Conservation (phyloP, 2,888 invertebrate genomes). For the Azorinus chamasolen region DNA sequence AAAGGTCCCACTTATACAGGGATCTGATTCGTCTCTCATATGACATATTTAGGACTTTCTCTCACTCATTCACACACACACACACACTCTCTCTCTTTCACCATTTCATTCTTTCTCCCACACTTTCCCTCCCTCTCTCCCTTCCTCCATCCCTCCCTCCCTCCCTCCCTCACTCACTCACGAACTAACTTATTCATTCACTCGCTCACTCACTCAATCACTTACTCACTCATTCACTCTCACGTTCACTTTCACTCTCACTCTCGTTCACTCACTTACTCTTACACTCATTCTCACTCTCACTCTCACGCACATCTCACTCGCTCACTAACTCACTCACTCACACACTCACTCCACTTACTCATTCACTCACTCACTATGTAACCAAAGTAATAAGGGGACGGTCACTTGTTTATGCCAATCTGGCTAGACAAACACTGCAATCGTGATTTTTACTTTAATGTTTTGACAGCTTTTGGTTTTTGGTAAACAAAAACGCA, state of each 20-base stretch:
- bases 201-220: conserved; percentile 1
- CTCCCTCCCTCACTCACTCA: not conserved
- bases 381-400: no score
- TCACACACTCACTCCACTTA: not conserved
- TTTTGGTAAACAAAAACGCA: no score
- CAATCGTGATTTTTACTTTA: no score
- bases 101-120: not conserved
- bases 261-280: not conserved
- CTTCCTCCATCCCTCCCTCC: not conserved
- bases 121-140: not conserved
- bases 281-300: not conserved
- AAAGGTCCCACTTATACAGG: no score
- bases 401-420: no score
- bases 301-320: not conserved
- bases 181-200: not conserved
- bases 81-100: not conserved
- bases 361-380: not conserved
- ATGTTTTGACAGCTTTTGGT: no score
- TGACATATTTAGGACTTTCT: no score
- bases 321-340: not conserved
- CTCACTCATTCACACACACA: not conserved
- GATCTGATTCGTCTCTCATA: no score
- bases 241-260: conserved; percentile 5
- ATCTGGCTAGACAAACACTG: no score
- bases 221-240: not conserved